Percentiles rank a stretch among this genome's conserved stretches.
phyloP scores from a whole-genome alignment of 1,140 invertebrate species.

The Catajapyx aquilonaris region DNA sequence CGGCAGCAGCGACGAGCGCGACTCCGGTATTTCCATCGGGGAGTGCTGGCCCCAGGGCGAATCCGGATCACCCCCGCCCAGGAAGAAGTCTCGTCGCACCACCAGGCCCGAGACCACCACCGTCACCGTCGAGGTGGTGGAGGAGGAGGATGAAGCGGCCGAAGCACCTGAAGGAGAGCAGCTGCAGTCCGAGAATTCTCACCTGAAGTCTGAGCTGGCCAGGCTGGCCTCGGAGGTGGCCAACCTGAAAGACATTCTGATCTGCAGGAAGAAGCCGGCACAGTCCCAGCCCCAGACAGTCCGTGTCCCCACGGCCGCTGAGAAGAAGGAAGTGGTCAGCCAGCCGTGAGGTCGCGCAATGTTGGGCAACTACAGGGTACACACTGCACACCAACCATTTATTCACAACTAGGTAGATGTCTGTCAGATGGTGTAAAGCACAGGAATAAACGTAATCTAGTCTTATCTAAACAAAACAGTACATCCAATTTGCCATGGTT shows the following conservation, averaged over 20 bases:
- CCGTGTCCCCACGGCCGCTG: too few species aligned
- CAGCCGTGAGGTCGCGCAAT: too few species aligned
- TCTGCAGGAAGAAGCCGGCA: background rate
- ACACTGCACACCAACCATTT: too few species aligned
- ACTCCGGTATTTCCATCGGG: constrained; percentile 66
- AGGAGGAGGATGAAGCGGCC: constrained; percentile 14
- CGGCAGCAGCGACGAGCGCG: constrained; percentile 64
- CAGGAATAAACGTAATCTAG: too few species aligned
- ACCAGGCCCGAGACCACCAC: constrained; percentile 7
- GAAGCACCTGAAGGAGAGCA: constrained; percentile 19
- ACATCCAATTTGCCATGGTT: too few species aligned
- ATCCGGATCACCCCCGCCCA: constrained; percentile 9
- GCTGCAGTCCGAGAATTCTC: constrained; percentile 38
- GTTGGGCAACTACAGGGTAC: too few species aligned
- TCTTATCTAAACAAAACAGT: too few species aligned
- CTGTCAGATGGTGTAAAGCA: too few species aligned
- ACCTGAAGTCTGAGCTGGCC: constrained; percentile 65
- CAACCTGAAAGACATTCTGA: constrained; percentile 43
- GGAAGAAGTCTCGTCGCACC: background rate
- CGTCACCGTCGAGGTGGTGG: constrained; percentile 6
- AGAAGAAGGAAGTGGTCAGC: too few species aligned
- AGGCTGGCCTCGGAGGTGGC: constrained; percentile 77
- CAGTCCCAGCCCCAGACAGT: too few species aligned
- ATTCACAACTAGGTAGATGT: too few species aligned
- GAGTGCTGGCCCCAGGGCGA: constrained; percentile 34